Base-by-base conservation (phyloP, 2,888 invertebrate genomes). In the Eupithecia insigniata region DNA sequence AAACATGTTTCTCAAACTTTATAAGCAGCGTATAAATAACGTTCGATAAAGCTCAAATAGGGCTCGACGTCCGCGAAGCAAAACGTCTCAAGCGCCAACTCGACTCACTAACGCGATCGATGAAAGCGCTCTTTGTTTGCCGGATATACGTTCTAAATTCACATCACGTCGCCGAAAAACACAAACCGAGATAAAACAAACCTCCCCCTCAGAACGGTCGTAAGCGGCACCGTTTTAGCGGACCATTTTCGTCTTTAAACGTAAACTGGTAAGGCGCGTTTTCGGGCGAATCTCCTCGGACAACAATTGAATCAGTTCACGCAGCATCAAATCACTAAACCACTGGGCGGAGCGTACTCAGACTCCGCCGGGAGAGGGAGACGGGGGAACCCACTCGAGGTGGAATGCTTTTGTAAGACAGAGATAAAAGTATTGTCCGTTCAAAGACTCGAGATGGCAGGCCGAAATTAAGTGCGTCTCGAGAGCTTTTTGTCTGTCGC, bases 271-370 rank as follows among this genome's bases (percentile, higher is more conserved):
- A 93, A 91, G 90, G 91, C 86, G 83, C 87, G 87, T 91, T 92
- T 92, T 92, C 82, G 90, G 87, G 84, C 84, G 87, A 82, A 81
- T 82, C 83, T 86, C 80, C 82, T 85, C 85, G 83, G 84, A 89
- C 87, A 91, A 93, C 93, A 93, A 94, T 94, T 94, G 94, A 94
- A 94, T 94, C 94, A 94, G 93, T 94, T 94, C 92, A 94, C 93
- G 93, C 94, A 93, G 94, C 94, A 94, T 94, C 94, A 94, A 94
- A 94, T 94, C 94, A 93, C 94, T 94, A 93, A 94, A 94, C 94
- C 94, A 90, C 93, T 92, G 94, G 94, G 94, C 94, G 94, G 94
- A 89, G 94, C 93, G 86, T 89, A 89, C 88, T 85, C 90, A 90
- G 93, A 92, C 93, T 92, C 94, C 93, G 85, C 91, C 89, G 92